A percentile compares a stretch with the other conserved stretches of the same genome.
These are phyloP conservation scores for Reticulitermes lucifugus DNA, from an alignment of 2,888 invertebrate genomes.

Conservation along the genomic window DNA sequence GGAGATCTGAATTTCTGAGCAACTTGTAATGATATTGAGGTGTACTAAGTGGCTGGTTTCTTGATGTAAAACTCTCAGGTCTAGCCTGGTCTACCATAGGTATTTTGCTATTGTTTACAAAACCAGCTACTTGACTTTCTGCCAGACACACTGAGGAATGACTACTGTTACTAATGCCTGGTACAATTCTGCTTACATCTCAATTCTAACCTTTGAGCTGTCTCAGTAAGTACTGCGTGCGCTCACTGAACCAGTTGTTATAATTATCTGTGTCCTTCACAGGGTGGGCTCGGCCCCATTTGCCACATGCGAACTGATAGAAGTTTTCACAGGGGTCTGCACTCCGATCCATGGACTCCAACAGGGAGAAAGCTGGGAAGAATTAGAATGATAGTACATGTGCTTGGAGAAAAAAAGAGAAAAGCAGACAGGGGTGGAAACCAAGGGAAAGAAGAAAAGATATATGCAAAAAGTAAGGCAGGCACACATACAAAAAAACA, in stretches of 20 bases:
- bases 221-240: neutral
- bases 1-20: too few relatives aligned
- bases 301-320: constrained; percentile 46
- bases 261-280: neutral
- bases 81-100: too few relatives aligned
- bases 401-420: neutral
- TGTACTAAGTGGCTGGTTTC: too few relatives aligned
- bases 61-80: too few relatives aligned
- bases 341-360: constrained; percentile 31
- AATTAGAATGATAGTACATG: neutral
- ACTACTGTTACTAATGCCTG: too few relatives aligned
- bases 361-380: constrained; percentile 40
- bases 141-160: too few relatives aligned
- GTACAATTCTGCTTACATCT: neutral
- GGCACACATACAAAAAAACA: too few relatives aligned
- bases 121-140: too few relatives aligned
- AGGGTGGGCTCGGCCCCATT: constrained; percentile 37
- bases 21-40: too few relatives aligned
- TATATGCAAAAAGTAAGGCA: neutral
- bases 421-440: neutral
- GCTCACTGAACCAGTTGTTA: constrained; percentile 33
- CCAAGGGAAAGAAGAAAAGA: neutral
- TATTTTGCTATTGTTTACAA: too few relatives aligned
- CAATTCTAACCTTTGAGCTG: constrained; percentile 13
- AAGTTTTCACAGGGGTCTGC: constrained; percentile 45